Evolutionary conservation across 1,140 invertebrate species (phyloP).

Genomic region (Latrodectus geometricus): DNA sequence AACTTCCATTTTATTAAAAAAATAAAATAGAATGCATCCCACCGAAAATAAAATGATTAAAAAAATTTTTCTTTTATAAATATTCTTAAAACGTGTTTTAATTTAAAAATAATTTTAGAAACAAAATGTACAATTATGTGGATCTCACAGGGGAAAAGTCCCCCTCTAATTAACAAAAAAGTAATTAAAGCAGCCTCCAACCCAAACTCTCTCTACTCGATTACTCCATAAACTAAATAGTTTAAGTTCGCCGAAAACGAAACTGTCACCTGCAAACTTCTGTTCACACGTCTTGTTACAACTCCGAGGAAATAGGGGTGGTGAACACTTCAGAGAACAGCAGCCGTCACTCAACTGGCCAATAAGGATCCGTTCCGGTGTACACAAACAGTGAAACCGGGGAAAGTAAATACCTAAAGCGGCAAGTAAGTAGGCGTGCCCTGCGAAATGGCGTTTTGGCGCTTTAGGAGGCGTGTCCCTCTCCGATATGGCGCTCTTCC

Average conservation of each 20-base stretch:
- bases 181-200: neutral
- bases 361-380: constrained; percentile 3
- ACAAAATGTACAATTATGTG: too few relatives aligned
- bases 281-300: neutral
- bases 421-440: constrained; percentile 24
- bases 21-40: too few relatives aligned
- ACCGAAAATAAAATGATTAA: too few relatives aligned
- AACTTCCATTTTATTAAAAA: too few relatives aligned
- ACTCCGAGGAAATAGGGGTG: neutral
- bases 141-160: neutral
- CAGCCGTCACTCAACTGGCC: constrained; percentile 26
- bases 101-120: too few relatives aligned
- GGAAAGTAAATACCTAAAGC: neutral
- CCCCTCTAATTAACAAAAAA: neutral
- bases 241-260: neutral
- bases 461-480: constrained; percentile 38
- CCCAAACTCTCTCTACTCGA: neutral
- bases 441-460: constrained; percentile 51
- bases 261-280: neutral
- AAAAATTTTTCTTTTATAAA: too few relatives aligned
- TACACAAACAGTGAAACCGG: neutral
- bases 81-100: too few relatives aligned
- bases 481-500: constrained; percentile 38
- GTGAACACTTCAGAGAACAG: constrained; percentile 18
- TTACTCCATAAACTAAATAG: constrained; percentile 2